Conservation (phyloP, 1,140 invertebrate species). For the Akabosia matsudoensis region DNA sequence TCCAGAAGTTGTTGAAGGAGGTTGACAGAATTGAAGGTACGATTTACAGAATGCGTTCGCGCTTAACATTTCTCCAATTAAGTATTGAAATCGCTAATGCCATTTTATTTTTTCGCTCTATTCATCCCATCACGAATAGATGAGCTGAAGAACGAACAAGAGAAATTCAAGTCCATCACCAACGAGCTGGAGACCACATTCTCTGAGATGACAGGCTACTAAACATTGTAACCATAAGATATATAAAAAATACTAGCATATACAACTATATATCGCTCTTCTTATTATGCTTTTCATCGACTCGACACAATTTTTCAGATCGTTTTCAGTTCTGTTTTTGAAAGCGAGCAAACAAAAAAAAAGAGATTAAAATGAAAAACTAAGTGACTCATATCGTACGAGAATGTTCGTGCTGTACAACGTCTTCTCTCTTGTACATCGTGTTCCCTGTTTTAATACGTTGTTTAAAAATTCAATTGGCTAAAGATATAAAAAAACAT, state of each 20-base stretch:
- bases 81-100: not conserved
- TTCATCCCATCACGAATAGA: no score
- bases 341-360: not conserved
- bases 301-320: not conserved
- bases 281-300: not conserved
- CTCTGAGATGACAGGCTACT: slow-evolving; percentile 51
- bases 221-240: not conserved
- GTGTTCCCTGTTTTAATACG: not conserved
- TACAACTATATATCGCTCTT: no score
- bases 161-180: slow-evolving; percentile 62
- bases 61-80: no score
- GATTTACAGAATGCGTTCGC: no score
- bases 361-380: not conserved
- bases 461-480: not conserved
- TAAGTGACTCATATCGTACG: no score
- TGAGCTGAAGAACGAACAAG: slow-evolving; percentile 61
- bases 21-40: slow-evolving; percentile 40
- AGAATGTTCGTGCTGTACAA: no score
- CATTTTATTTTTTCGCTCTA: slow-evolving; percentile 46
- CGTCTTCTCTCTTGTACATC: not conserved
- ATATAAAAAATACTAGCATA: not conserved
- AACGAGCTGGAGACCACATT: slow-evolving; percentile 62
- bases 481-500: not conserved
- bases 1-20: slow-evolving; percentile 40
- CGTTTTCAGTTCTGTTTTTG: not conserved